Evolutionary conservation across 1,140 invertebrate genomes (phyloP).

Genomic region (Drosophila arawakana): DNA sequence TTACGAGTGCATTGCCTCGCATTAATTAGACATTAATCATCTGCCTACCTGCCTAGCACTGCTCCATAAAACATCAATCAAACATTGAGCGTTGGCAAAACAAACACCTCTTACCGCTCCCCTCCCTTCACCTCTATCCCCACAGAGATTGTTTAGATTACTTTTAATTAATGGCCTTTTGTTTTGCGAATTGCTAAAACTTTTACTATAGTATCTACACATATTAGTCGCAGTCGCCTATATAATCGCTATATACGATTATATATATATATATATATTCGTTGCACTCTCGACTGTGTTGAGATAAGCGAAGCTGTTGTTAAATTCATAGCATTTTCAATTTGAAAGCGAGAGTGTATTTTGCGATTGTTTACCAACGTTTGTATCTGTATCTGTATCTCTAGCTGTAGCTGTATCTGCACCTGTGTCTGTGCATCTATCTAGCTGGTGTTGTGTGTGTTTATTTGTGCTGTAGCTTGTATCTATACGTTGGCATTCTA

Average conservation of each 20-base stretch:
- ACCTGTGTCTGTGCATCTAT: conserved; percentile 6
- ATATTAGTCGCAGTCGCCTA: neutral
- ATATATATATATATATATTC: conserved; percentile 49
- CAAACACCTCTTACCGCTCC: neutral
- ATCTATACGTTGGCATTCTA: conserved; percentile 22
- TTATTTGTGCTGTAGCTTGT: conserved; percentile 14
- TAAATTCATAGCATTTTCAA: conserved; percentile 48
- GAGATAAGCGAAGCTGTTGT: conserved; percentile 44
- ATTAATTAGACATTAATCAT: conserved; percentile 56
- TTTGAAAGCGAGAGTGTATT: conserved; percentile 52
- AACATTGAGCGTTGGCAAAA: conserved; percentile 45
- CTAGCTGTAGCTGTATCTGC: neutral
- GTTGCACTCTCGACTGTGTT: conserved; percentile 50
- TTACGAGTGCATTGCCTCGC: conserved; percentile 52
- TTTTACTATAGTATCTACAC: conserved; percentile 30
- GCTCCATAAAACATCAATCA: conserved; percentile 48
- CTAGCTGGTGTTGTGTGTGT: neutral
- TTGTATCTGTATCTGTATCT: neutral
- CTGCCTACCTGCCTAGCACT: conserved; percentile 1
- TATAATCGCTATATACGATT: neutral
- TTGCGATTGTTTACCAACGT: conserved; percentile 30
- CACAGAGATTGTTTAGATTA: conserved; percentile 8
- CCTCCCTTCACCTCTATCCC: neutral
- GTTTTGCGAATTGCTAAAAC: conserved; percentile 46
- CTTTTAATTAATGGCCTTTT: conserved; percentile 51